Evolutionary conservation across 1,140 invertebrate genomes (phyloP).

Genomic region (Ctenoplectra terminalis): DNA sequence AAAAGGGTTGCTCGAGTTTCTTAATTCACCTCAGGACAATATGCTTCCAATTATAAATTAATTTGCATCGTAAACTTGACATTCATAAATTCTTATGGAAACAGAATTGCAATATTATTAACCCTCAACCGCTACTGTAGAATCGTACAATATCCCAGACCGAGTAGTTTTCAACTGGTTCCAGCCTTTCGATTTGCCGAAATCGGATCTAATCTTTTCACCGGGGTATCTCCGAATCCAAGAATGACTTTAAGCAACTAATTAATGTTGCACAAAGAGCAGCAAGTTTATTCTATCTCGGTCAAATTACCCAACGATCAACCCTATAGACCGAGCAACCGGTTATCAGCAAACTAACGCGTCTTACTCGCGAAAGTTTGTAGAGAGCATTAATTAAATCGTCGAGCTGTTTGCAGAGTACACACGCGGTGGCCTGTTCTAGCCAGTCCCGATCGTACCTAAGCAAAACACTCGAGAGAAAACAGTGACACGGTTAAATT

Average conservation of each 20-base stretch:
- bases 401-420: neutral
- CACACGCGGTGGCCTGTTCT: neutral
- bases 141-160: no score
- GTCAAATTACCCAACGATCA: neutral
- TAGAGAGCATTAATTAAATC: conserved; percentile 22
- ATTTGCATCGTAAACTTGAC: no score
- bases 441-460: neutral
- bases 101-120: no score
- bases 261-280: no score
- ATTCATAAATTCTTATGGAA: no score
- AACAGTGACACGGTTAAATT: conserved; percentile 28
- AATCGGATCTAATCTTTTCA: no score
- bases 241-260: no score
- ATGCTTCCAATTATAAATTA: no score
- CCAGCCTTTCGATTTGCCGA: no score
- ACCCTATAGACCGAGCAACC: neutral
- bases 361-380: neutral
- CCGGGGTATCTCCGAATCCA: no score
- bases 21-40: neutral
- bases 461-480: conserved; percentile 17
- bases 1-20: neutral
- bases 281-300: neutral
- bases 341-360: neutral
- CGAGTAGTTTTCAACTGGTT: no score
- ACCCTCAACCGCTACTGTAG: no score